Evolutionary conservation across 2,113 vertebrate species (phyloP).

Genomic region (Pitta sordida): DNA sequence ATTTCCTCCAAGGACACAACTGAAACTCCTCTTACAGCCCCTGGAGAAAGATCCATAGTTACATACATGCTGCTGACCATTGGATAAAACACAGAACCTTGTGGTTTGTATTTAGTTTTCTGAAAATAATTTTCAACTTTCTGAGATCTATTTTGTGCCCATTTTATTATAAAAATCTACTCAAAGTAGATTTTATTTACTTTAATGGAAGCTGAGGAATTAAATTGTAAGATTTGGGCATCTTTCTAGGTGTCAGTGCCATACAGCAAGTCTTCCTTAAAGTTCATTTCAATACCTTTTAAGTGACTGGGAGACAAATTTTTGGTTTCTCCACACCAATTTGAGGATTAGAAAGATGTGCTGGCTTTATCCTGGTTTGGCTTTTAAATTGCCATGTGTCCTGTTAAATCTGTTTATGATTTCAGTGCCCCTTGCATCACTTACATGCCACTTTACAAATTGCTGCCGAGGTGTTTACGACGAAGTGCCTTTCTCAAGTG

Average conservation of each 20-base stretch:
- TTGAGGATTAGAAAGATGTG: not conserved
- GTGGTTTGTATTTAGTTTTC: not conserved
- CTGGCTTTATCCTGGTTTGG: not conserved
- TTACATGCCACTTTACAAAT: not conserved
- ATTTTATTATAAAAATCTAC: not conserved
- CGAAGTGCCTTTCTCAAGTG: not conserved
- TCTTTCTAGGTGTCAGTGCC: not conserved
- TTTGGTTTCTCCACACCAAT: not conserved
- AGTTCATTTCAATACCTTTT: not conserved
- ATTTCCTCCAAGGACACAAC: not conserved
- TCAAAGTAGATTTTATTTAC: not conserved
- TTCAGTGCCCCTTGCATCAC: not conserved
- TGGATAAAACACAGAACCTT: not conserved
- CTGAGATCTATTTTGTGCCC: not conserved
- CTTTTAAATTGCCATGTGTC: not conserved
- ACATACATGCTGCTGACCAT: not conserved
- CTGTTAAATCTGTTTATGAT: not conserved
- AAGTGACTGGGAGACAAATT: constrained; percentile 2
- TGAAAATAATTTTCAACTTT: not conserved
- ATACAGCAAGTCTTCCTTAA: not conserved
- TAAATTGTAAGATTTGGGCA: not conserved
- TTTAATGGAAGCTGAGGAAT: not conserved
- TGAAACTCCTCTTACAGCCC: not conserved
- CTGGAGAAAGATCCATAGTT: not conserved
- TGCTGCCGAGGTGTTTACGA: not conserved